Evolutionary conservation across 1,140 invertebrate genomes (phyloP).

Genomic region (Drosophila grimshawi): DNA sequence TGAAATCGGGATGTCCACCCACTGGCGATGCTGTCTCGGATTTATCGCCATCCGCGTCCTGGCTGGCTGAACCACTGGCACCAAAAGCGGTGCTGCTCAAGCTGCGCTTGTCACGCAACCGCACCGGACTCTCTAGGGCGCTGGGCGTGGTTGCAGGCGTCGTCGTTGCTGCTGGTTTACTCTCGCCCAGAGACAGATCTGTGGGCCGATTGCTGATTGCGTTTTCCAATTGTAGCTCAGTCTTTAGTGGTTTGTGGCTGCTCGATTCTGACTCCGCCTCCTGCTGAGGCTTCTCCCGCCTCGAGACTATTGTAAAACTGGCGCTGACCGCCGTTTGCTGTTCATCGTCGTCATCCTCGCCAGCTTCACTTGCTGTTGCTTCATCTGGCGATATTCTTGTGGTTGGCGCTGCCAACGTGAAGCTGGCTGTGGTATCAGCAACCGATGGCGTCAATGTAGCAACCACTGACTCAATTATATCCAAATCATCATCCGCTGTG

Average conservation of each 20-base stretch:
- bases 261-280: constrained; percentile 19
- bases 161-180: constrained; percentile 36
- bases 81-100: constrained; percentile 28
- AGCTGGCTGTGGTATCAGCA: constrained; percentile 77
- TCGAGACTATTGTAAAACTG: constrained; percentile 76
- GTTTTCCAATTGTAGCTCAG: constrained; percentile 53
- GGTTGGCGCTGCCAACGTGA: constrained; percentile 70
- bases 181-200: constrained; percentile 49
- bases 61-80: constrained; percentile 1
- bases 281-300: constrained; percentile 48
- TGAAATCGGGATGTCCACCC: constrained; percentile 58
- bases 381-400: constrained; percentile 36
- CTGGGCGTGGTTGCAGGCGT: constrained; percentile 50
- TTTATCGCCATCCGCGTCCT: constrained; percentile 63
- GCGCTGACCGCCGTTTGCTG: constrained; percentile 65
- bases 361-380: constrained; percentile 31
- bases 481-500: constrained; percentile 62
- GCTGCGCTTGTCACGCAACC: constrained; percentile 80
- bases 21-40: constrained; percentile 69
- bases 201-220: constrained; percentile 54
- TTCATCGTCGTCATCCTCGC: constrained; percentile 32
- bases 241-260: constrained; percentile 55
- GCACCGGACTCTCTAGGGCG: constrained; percentile 73
- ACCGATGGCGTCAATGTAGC: constrained; percentile 15
- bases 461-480: constrained; percentile 57